These are phyloP conservation scores for Aphodius sticticus DNA, from an alignment of 2,888 invertebrate genomes.

Conservation along the genomic window DNA sequence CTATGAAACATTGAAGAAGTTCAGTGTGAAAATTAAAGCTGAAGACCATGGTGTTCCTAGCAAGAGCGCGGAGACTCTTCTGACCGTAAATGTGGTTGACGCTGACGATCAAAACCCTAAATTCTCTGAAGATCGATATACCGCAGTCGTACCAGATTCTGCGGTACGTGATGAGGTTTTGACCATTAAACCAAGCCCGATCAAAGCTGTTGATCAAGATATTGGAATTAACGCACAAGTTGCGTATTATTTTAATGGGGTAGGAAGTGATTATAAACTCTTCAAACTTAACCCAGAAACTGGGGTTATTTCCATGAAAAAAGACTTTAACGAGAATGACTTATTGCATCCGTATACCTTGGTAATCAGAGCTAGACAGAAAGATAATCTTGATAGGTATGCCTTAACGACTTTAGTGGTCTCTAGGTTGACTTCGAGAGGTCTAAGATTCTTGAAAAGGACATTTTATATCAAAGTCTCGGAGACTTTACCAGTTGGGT, in stretches of 20 bases:
- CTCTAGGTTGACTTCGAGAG: conserved; percentile 59
- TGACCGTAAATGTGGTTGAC: conserved; percentile 83
- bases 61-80: conserved; percentile 74
- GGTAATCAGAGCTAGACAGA: conserved; percentile 75
- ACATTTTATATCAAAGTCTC: conserved; percentile 75
- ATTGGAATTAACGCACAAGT: conserved; percentile 78
- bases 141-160: conserved; percentile 71
- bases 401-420: conserved; percentile 84
- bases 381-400: conserved; percentile 90
- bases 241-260: conserved; percentile 72
- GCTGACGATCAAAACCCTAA: conserved; percentile 92
- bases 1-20: conserved; percentile 80
- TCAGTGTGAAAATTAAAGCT: conserved; percentile 78
- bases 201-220: conserved; percentile 84
- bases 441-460: conserved; percentile 72
- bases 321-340: conserved; percentile 67
- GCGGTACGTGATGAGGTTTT: conserved; percentile 71
- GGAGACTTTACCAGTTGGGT: conserved; percentile 79
- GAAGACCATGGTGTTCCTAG: conserved; percentile 87
- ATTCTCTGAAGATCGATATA: conserved; percentile 75
- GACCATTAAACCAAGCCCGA: conserved; percentile 73
- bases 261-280: conserved; percentile 69
- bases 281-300: conserved; percentile 71
- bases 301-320: conserved; percentile 68
- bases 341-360: conserved; percentile 77